These are phyloP conservation scores for Desoria tigrina DNA, from an alignment of 2,888 invertebrate species.

Conservation along the genomic window DNA sequence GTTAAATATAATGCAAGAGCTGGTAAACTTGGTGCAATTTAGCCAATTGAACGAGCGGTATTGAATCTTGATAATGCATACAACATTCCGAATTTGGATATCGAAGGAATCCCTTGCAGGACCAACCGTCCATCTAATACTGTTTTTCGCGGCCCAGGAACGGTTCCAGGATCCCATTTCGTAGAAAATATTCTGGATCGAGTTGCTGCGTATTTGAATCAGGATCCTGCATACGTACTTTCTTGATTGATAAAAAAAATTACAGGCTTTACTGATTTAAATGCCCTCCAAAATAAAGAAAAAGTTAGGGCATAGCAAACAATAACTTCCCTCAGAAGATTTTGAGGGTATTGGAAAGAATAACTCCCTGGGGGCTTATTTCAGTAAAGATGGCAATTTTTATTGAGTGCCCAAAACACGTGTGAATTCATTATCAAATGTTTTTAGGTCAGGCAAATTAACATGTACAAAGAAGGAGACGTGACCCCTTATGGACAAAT, in stretches of 20 bases:
- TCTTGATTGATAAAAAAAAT: background rate
- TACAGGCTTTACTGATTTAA: background rate
- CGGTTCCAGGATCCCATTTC: conserved; percentile 85
- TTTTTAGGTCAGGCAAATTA: conserved; percentile 63
- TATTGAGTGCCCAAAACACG: too few relatives aligned
- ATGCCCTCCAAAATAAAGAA: too few relatives aligned
- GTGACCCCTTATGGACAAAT: conserved; percentile 75
- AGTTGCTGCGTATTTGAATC: conserved; percentile 69
- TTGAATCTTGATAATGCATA: conserved; percentile 73
- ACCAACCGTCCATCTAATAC: conserved; percentile 91
- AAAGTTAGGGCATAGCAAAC: too few relatives aligned
- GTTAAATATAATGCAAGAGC: background rate
- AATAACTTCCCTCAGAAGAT: too few relatives aligned
- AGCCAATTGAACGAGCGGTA: conserved; percentile 29
- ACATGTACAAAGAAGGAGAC: conserved; percentile 78
- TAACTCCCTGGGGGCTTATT: too few relatives aligned
- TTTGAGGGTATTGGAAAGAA: too few relatives aligned
- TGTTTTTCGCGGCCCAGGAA: conserved; percentile 89
- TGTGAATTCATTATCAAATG: too few relatives aligned
- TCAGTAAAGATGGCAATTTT: too few relatives aligned
- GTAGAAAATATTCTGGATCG: conserved; percentile 73
- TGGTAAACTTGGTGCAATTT: background rate
- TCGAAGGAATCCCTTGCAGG: conserved; percentile 66
- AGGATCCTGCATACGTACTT: conserved; percentile 66
- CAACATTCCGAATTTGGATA: conserved; percentile 54